phyloP scores from a whole-genome alignment of 2,113 vertebrate genomes.

The Oncorhynchus mykiss region DNA sequence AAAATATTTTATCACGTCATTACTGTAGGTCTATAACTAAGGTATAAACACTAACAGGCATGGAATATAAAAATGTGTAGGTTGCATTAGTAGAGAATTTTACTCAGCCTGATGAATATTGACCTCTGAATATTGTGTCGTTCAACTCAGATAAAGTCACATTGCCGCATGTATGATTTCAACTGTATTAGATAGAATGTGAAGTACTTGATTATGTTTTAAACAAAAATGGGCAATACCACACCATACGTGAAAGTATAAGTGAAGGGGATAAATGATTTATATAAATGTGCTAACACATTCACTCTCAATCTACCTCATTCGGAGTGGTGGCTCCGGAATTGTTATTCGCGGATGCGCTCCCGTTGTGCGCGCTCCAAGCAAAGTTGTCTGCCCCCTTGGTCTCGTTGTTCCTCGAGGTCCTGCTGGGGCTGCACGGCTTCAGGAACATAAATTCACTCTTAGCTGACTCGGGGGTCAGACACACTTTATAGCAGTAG shows the following conservation, averaged over 20 bases:
- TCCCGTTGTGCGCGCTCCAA: slow-evolving; percentile 71
- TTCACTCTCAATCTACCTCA: slow-evolving; percentile 68
- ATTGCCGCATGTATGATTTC: slow-evolving; percentile 27
- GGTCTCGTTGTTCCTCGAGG: slow-evolving; percentile 80
- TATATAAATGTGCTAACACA: not conserved
- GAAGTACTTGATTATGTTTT: slow-evolving; percentile 20
- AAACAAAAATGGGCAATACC: not conserved
- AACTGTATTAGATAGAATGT: slow-evolving; percentile 52
- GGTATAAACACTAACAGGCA: not conserved
- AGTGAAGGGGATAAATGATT: not conserved
- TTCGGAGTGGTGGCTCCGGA: slow-evolving; percentile 76
- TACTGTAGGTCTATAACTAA: no score
- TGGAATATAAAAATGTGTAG: not conserved
- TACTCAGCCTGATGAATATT: not conserved
- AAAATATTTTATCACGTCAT: no score
- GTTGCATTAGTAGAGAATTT: not conserved
- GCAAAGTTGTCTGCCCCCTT: slow-evolving; percentile 73
- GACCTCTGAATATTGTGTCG: not conserved
- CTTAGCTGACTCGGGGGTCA: slow-evolving; percentile 87
- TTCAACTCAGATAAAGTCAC: not conserved
- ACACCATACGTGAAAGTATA: not conserved
- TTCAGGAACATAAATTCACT: slow-evolving; percentile 94
- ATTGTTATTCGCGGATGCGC: slow-evolving; percentile 63
- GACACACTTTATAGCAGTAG: slow-evolving; percentile 90
- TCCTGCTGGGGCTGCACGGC: slow-evolving; percentile 79